Percentiles rank a stretch among this genome's conserved stretches.
Evolutionary conservation across 2,797 vertebrate species (phyloP).

Genomic region (Gymnocypris eckloni): DNA sequence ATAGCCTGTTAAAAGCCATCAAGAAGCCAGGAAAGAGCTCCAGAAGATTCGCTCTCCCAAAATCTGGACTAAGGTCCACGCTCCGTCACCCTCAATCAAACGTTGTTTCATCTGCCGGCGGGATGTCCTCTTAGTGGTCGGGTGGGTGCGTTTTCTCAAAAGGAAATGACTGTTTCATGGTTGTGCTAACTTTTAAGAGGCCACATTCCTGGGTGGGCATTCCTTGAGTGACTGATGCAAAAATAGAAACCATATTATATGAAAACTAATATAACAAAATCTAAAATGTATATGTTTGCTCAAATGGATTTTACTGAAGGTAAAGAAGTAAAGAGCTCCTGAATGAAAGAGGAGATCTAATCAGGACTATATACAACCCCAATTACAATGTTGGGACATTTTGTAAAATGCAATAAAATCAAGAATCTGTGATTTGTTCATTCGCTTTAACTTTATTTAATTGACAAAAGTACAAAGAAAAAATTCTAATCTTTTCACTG

Average conservation of each 20-base stretch:
- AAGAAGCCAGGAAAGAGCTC: constrained; percentile 43
- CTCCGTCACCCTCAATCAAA: constrained; percentile 52
- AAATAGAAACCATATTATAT: not conserved
- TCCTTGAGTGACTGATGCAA: constrained; percentile 24
- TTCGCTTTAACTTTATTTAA: no score
- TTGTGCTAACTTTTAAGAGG: constrained; percentile 57
- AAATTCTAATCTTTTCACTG: no score
- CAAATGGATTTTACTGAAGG: not conserved
- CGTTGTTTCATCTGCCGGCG: constrained; percentile 35
- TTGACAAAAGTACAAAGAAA: no score
- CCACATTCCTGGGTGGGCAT: constrained; percentile 45
- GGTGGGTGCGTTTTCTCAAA: constrained; percentile 47
- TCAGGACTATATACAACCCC: not conserved
- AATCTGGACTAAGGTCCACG: constrained; percentile 52
- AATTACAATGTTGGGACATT: no score
- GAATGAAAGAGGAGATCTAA: not conserved
- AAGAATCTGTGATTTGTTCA: no score
- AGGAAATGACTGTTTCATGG: constrained; percentile 60
- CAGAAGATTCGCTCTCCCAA: constrained; percentile 26
- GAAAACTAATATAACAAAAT: not conserved
- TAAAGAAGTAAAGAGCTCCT: not conserved
- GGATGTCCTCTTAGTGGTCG: constrained; percentile 22
- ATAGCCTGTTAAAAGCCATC: constrained; percentile 62
- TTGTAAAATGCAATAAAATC: no score
- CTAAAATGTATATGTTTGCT: not conserved